Percentiles rank a stretch among this genome's conserved stretches.
Conservation (phyloP, 2,113 vertebrate species). For the Notechis scutatus region DNA sequence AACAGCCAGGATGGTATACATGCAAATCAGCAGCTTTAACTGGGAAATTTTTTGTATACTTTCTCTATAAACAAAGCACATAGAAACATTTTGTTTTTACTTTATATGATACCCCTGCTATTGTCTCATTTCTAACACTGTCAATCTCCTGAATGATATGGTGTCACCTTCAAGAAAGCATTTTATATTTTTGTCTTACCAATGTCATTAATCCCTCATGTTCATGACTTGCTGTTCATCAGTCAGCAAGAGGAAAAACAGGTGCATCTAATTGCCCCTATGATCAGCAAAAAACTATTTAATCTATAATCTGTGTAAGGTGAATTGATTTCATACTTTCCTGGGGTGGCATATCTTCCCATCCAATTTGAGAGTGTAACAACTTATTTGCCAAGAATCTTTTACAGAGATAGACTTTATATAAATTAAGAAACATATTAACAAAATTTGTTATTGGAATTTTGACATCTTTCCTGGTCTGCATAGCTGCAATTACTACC, state of each 20-base stretch:
- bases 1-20: background rate
- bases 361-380: slow-evolving; percentile 3
- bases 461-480: background rate
- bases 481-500: background rate
- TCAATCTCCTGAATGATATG: slow-evolving; percentile 17
- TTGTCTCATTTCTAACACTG: background rate
- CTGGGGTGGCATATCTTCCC: background rate
- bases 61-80: background rate
- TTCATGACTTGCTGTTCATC: slow-evolving; percentile 50
- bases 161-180: slow-evolving; percentile 45
- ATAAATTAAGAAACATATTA: background rate
- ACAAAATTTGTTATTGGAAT: background rate
- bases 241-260: slow-evolving; percentile 54
- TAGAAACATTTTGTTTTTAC: background rate
- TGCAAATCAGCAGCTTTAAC: background rate
- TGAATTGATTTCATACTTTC: slow-evolving; percentile 43
- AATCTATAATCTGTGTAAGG: background rate
- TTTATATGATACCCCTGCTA: background rate
- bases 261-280: slow-evolving; percentile 44
- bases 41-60: slow-evolving; percentile 1
- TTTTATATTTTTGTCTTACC: slow-evolving; percentile 34
- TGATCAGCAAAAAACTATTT: slow-evolving; percentile 5
- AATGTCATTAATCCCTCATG: slow-evolving; percentile 33
- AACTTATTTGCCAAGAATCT: background rate
- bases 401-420: background rate